Evolutionary conservation across 2,797 vertebrate species (phyloP).

Genomic region (Lepilemur ruficaudatus): DNA sequence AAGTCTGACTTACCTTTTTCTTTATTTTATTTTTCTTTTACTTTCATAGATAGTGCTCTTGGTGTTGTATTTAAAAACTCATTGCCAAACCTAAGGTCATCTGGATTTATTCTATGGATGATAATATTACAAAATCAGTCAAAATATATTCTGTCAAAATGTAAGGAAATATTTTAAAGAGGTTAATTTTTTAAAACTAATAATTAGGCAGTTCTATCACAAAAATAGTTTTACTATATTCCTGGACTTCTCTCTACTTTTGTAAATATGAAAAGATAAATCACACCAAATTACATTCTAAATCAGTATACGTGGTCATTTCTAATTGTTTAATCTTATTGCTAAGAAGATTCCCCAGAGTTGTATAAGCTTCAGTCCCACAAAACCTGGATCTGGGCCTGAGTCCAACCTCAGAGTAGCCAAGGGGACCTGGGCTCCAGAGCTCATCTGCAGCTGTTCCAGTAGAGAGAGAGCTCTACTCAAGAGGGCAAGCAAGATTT

Average conservation of each 20-base stretch:
- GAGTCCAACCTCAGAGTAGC: not conserved
- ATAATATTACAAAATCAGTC: not conserved
- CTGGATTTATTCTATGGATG: not conserved
- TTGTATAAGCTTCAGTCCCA: not conserved
- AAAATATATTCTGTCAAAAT: not conserved
- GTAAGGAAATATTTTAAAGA: not conserved
- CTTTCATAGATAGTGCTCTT: not conserved
- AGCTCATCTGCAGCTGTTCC: not conserved
- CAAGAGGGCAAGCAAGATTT: not conserved
- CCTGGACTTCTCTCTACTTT: not conserved
- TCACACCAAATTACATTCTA: not conserved
- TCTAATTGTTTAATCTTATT: not conserved
- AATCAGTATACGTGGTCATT: not conserved
- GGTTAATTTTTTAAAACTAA: not conserved
- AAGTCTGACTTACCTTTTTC: not conserved
- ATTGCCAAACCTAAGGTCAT: not conserved
- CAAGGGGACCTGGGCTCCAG: not conserved
- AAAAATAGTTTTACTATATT: not conserved
- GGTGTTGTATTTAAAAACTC: not conserved
- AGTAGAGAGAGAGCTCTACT: not conserved
- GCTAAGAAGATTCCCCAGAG: not conserved
- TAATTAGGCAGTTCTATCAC: not conserved
- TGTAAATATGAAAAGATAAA: not conserved
- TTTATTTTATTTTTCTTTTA: not conserved
- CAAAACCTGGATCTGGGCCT: not conserved